Evolutionary conservation across 2,797 vertebrate genomes (phyloP), one percentile per base, ranked within the genome.

Genomic region (Gouania willdenowi): DNA sequence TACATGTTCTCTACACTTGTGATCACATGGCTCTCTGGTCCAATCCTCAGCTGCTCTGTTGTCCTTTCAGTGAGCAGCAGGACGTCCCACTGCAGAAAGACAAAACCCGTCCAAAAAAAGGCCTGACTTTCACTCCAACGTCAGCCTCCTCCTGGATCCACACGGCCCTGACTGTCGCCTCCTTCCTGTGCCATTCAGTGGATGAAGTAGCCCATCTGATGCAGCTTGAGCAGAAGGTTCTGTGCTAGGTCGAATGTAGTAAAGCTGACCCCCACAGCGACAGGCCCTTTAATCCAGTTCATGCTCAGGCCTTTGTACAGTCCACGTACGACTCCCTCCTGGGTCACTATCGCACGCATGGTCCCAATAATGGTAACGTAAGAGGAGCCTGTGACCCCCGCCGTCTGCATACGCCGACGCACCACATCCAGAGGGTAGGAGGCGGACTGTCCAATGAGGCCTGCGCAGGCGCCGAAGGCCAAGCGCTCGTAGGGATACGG

Each of bases 221-320:
- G 90, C 41, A 92, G 22, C 31, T 90, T 92, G 20, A 88, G 81
- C 40, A 97, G 79, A 8, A 98, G 84, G 72, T 84, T 89, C 77
- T 97, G 93, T 4, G 63, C 90, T 50, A 98, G 75, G 82, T 99
- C 97, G 9, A 98, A 99, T 26, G 94, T 97, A 53, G 90, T 94
- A 72, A 99, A 93, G 82, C 97, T 99, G 50, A 98, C 91, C 3
- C 94, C 95, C 33, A 98, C 95, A 0, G 93, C 92, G 5, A 98
- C 67, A 2, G 97, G 97, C 3, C 95, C 95, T 57, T 99, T 99
- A 11, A 98, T 72, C 95, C 95, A 99, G 87, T 99, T 98, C 95
- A 99, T 98, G 84, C 94, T 99, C 46, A 99, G 88, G 37, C 95
- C 95, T 58, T 99, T 99, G 86, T 99, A 98, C 2, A 98, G 71